Base-by-base conservation (phyloP, 2,888 invertebrate genomes). In the Catonia carolina region DNA sequence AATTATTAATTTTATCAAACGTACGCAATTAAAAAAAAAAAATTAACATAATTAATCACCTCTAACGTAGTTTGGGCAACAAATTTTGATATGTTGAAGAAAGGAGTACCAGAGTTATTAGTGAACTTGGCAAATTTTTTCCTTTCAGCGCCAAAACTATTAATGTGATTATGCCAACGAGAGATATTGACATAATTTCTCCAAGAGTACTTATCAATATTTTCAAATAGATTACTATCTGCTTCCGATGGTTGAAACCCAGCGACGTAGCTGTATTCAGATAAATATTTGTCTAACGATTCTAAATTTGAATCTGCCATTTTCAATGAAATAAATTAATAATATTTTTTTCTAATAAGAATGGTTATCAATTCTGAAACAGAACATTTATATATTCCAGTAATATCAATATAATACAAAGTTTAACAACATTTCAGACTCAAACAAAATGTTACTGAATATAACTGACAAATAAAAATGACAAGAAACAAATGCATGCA, bases 111-210 rank as follows among this genome's bases (percentile, higher is more conserved):
- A 39, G 23, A 22, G 17, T 31, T 54, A 41, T 20, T 39, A 31
- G 23, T 39, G 27, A 35, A 41, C 39, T 53, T 36, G 12, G 57
- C 48, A 58, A 64, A 65, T 31, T 39, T 55, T 2, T 55, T 41
- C 39, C 54, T 55, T 47, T 63, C 60, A 41, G 39, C 50, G 18
- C 60, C 61, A 53, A 66, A 64, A 56, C 64, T 66, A 60, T 56
- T 47, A 52, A 69, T 64, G 54, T 69, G 68, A 15, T 60, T 61
- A 48, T 63, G 64, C 69, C 69, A 69, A 33, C 69, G 64, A 52
- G 56, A 56, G 42, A 64, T 50, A 56, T 68, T 61, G n/a, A 31
- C 41, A 50, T 62, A 65, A 17, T 60, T 53, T 15, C 60, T 37
- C 23, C 59, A 31, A 15, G 63, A 57, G 42, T 55, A 42, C n/a